These are phyloP conservation scores for Zaprionus kolodkinae DNA, from an alignment of 1,140 invertebrate species.

Conservation along the genomic window DNA sequence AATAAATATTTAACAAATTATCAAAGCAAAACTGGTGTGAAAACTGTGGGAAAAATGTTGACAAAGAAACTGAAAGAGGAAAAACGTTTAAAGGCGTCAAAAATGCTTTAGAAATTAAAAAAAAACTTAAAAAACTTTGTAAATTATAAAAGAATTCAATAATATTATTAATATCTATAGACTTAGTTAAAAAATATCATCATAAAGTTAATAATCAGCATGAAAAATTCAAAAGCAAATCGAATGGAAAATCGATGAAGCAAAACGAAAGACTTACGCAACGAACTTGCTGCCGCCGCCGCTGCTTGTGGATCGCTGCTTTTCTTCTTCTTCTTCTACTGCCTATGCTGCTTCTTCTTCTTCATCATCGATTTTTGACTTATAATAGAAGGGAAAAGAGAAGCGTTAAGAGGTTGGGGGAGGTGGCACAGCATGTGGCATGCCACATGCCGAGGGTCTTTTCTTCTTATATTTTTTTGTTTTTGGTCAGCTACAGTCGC, in stretches of 20 bases:
- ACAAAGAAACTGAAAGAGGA: background rate
- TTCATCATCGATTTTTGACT: background rate
- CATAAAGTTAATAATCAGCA: background rate
- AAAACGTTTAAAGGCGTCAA: background rate
- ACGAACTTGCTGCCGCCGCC: slow-evolving; percentile 52
- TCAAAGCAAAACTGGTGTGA: slow-evolving; percentile 18
- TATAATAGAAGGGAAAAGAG: background rate
- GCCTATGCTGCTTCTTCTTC: background rate
- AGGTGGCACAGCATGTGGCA: slow-evolving; percentile 18
- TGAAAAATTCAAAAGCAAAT: slow-evolving; percentile 2
- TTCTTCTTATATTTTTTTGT: background rate
- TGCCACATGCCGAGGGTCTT: slow-evolving; percentile 1
- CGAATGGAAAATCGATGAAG: slow-evolving; percentile 20
- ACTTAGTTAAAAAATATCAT: background rate
- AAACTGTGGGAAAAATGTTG: background rate
- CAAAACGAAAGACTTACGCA: slow-evolving; percentile 72
- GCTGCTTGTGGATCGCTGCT: background rate
- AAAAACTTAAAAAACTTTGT: background rate
- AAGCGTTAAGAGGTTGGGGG: background rate
- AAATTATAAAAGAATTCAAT: background rate
- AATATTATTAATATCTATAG: background rate
- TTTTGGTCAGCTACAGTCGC: slow-evolving; percentile 6
- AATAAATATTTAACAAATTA: slow-evolving; percentile 19
- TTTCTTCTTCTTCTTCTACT: background rate
- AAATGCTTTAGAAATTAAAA: background rate